Evolutionary conservation across 2,888 invertebrate species (phyloP), one percentile per base, ranked within the genome.

Genomic region (Orthonevra nobilis): DNA sequence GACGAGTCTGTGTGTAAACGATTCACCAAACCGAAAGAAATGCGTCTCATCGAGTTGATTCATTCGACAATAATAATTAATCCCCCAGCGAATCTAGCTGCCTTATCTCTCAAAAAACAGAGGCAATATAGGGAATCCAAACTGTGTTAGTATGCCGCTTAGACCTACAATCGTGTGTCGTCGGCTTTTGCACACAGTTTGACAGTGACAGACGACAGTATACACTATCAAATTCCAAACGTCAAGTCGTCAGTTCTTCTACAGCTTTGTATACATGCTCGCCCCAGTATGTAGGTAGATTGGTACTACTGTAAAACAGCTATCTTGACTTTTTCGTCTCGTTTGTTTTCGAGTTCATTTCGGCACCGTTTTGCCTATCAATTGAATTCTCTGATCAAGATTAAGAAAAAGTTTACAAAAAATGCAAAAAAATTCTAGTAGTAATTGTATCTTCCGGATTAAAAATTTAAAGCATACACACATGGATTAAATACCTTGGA

Each of bases 401-500:
- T n/a, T n/a, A n/a, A n/a, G n/a, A n/a, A n/a, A n/a, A n/a, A n/a
- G n/a, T n/a, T n/a, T n/a, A n/a, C n/a, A n/a, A n/a, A n/a, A n/a
- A n/a, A n/a, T n/a, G n/a, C n/a, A n/a, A n/a, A n/a, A n/a, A n/a
- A n/a, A n/a, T n/a, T n/a, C n/a, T n/a, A n/a, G n/a, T n/a, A n/a
- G n/a, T n/a, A n/a, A n/a, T n/a, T n/a, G n/a, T n/a, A n/a, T n/a
- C n/a, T n/a, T n/a, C n/a, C n/a, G n/a, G n/a, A n/a, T n/a, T n/a
- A n/a, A n/a, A n/a, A n/a, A n/a, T n/a, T n/a, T 19, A 15, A 19
- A n/a, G 1, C 3, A 7, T 1, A 26, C 10, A 14, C n/a, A 26
- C 14, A 28, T 42, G 26, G 26, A 42, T 15, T 34, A 34, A 23
- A 46, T 74, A 74, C 74, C 72, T 72, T 61, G 12, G 34, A 68